Evolutionary conservation across 2,888 invertebrate species (phyloP).

Genomic region (Drosophila fulvimacula): DNA sequence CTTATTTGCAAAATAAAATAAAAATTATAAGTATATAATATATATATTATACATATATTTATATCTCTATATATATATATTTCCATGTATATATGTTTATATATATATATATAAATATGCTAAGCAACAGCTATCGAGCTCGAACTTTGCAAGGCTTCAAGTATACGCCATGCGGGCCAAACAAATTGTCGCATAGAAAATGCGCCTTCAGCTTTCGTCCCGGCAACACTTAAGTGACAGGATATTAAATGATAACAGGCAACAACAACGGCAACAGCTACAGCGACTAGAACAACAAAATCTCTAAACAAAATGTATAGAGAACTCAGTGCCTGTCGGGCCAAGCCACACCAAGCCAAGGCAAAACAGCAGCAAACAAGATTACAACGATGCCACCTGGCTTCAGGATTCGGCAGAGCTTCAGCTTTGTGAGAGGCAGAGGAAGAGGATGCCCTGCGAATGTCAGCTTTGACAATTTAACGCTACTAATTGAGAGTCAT

Average conservation of each 20-base stretch:
- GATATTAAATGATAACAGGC: slow-evolving; percentile 78
- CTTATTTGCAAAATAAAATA: slow-evolving; percentile 12
- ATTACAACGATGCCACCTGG: slow-evolving; percentile 41
- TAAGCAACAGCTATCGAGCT: slow-evolving; percentile 24
- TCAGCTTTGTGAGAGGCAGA: not conserved
- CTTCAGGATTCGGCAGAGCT: not conserved
- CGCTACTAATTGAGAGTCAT: slow-evolving; percentile 77
- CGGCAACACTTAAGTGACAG: slow-evolving; percentile 67
- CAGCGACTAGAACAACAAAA: slow-evolving; percentile 24
- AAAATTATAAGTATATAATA: not conserved
- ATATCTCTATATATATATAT: not conserved
- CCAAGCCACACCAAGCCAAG: slow-evolving; percentile 1
- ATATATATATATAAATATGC: slow-evolving; percentile 18
- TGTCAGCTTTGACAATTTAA: slow-evolving; percentile 71
- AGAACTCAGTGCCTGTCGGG: slow-evolving; percentile 21
- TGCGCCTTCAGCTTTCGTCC: slow-evolving; percentile 13
- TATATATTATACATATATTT: not conserved
- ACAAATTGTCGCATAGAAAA: slow-evolving; percentile 27
- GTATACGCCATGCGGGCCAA: slow-evolving; percentile 38
- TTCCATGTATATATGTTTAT: not conserved
- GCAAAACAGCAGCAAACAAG: slow-evolving; percentile 34
- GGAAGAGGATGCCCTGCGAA: slow-evolving; percentile 3
- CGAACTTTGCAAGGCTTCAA: slow-evolving; percentile 11
- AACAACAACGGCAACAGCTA: slow-evolving; percentile 11
- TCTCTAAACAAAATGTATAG: slow-evolving; percentile 16